A percentile compares a stretch with the other conserved stretches of the same genome.
Evolutionary conservation across 1,140 invertebrate genomes (phyloP).

Genomic region (Ganaspis sp.): DNA sequence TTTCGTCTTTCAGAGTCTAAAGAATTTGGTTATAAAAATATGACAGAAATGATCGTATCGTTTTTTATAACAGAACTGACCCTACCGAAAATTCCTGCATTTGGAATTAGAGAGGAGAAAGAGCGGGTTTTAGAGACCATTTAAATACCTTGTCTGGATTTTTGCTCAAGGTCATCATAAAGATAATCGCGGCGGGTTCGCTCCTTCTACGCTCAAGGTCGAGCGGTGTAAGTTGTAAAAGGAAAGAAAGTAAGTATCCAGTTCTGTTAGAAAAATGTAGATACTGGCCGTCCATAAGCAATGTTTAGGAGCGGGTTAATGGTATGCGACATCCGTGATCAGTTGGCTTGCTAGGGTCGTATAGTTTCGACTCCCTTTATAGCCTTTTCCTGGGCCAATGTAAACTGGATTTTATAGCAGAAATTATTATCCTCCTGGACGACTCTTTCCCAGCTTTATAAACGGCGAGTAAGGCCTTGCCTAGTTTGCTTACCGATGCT

Average conservation of each 20-base stretch:
- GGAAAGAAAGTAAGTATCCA: slow-evolving; percentile 29
- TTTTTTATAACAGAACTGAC: too few relatives aligned
- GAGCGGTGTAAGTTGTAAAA: slow-evolving; percentile 12
- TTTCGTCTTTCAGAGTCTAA: too few relatives aligned
- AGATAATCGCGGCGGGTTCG: slow-evolving; percentile 9
- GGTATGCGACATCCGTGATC: slow-evolving; percentile 38
- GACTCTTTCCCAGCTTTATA: slow-evolving; percentile 38
- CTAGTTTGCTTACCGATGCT: slow-evolving; percentile 50
- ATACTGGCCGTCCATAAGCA: neutral
- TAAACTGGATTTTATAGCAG: slow-evolving; percentile 26
- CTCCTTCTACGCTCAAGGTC: slow-evolving; percentile 21
- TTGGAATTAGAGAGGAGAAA: too few relatives aligned
- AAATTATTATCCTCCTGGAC: neutral
- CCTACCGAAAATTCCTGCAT: too few relatives aligned
- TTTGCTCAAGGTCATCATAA: slow-evolving; percentile 36
- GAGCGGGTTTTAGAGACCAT: neutral
- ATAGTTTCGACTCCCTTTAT: slow-evolving; percentile 25
- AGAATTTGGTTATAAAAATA: too few relatives aligned
- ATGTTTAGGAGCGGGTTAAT: slow-evolving; percentile 42
- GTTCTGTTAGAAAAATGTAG: neutral
- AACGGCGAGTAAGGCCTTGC: slow-evolving; percentile 39
- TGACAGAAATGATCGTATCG: too few relatives aligned
- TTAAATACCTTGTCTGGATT: neutral
- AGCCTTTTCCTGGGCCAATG: slow-evolving; percentile 30
- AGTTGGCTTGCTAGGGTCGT: slow-evolving; percentile 36